Base-by-base conservation (phyloP, 35 echinoderm and acorn worm species). In the Strongylocentrotus purpuratus region DNA sequence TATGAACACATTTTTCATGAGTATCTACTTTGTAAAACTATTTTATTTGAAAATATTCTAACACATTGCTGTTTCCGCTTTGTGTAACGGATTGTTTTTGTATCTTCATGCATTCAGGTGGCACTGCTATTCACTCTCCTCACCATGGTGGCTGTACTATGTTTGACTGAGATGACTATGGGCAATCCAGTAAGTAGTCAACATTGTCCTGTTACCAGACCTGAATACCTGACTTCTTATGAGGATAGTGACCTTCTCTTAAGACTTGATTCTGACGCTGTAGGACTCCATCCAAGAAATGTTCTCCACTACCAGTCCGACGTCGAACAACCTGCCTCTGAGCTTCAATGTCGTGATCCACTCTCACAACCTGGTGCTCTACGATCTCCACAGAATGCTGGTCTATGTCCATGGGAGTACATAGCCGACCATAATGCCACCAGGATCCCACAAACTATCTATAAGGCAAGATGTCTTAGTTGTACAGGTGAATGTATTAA, bases 341-440 rank as follows among this genome's bases (percentile, higher is more conserved):
- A 78, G 6, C 65, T 78, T 3, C 2, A 28, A 78, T 78, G 65
- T n/a, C 22, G 65, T n/a, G 65, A 78, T 78, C 65, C 65, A 28
- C 65, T 78, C 65, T 78, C 65, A 78, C 65, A 78, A 78, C 22
- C 65, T 78, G 65, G 22, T 78, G 65, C 5, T 28, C 22, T 28
- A 78, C 22, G 20, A 78, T 78, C 65, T 5, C 65, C 65, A 78
- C 65, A 78, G 22, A 78, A 78, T 78, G 28, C 65, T n/a, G 87
- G 87, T 45, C 87, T 89, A 25, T 89, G 87, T 89, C 87, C 87
- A 20, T 89, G 87, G 87, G 87, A 89, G 87, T 89, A 89, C 87
- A 46, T 41, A 89, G 33, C 33, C 0, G 87, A 89, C 32, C 45
- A 41, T 46, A 89, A 89, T 32, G 87, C 3, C 11, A 89, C 87